phyloP scores from a whole-genome alignment of 2,113 vertebrate genomes.

The Anhinga rufa region DNA sequence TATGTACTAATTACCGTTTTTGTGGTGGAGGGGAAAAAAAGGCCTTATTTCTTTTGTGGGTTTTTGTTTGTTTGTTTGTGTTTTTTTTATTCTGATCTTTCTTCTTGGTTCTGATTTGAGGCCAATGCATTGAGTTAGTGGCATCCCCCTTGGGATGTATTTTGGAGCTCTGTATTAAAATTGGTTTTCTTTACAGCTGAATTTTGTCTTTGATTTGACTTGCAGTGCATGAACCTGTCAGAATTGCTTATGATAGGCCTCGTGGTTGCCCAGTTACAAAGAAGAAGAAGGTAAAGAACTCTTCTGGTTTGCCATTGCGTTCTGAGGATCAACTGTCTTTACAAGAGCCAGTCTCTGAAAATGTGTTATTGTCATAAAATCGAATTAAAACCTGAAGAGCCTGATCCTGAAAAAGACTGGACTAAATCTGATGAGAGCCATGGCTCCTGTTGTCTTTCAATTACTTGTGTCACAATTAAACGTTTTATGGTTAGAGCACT shows the following conservation, averaged over 20 bases:
- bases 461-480: background rate
- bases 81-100: background rate
- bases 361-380: background rate
- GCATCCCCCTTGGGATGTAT: background rate
- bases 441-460: background rate
- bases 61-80: too few species aligned
- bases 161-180: background rate
- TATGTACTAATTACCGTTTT: background rate
- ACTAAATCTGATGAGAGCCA: background rate
- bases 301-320: background rate
- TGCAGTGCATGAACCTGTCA: slow-evolving; percentile 78
- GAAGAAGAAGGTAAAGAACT: slow-evolving; percentile 75
- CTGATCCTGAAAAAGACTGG: background rate
- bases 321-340: background rate
- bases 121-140: background rate
- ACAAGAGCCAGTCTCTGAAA: background rate
- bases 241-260: slow-evolving; percentile 78
- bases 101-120: background rate
- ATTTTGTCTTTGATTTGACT: background rate
- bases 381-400: background rate
- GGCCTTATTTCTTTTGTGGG: background rate
- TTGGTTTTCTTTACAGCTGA: background rate
- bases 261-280: slow-evolving; percentile 67
- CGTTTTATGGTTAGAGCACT: background rate
- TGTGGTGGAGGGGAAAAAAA: background rate